A percentile compares a stretch with the other conserved stretches of the same genome.
phyloP scores from a whole-genome alignment of 2,888 invertebrate genomes.

The Spodoptera exigua region DNA sequence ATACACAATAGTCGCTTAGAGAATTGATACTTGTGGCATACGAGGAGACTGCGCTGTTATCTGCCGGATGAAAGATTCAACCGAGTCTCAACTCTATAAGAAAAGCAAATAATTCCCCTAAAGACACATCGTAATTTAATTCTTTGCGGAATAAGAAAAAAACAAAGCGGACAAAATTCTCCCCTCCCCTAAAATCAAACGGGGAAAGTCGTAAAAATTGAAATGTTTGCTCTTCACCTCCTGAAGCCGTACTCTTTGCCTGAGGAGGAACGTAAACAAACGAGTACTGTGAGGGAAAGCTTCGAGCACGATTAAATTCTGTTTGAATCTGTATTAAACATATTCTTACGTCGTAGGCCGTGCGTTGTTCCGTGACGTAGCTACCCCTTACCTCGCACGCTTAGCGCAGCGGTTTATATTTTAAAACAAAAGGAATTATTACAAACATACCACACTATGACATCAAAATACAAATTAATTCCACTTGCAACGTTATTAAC shows the following conservation, averaged over 20 bases:
- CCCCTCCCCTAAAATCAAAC: conserved; percentile 36
- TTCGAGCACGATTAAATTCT: conserved; percentile 45
- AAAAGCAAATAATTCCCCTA: conserved; percentile 29
- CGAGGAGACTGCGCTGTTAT: too few species aligned
- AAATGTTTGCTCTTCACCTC: conserved; percentile 50
- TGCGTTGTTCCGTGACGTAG: conserved; percentile 18
- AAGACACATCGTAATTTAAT: conserved; percentile 42
- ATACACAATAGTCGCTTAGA: too few species aligned
- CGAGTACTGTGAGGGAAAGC: conserved; percentile 2
- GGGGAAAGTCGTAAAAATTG: conserved; percentile 44
- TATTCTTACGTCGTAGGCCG: conserved; percentile 21
- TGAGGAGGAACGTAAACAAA: conserved; percentile 44
- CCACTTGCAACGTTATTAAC: conserved; percentile 9
- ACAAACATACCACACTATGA: too few species aligned
- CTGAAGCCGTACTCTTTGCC: conserved; percentile 30
- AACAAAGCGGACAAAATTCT: conserved; percentile 26
- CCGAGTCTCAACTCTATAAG: conserved; percentile 6
- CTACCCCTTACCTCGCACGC: conserved; percentile 13
- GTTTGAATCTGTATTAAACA: conserved; percentile 49
- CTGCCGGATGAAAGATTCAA: too few species aligned
- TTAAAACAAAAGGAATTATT: too few species aligned
- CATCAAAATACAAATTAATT: too few species aligned
- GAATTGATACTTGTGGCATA: too few species aligned
- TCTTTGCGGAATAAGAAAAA: conserved; percentile 33
- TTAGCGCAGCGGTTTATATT: too few species aligned